Evolutionary conservation across 1,140 invertebrate genomes (phyloP).

Genomic region (Tetragonula clypearis): DNA sequence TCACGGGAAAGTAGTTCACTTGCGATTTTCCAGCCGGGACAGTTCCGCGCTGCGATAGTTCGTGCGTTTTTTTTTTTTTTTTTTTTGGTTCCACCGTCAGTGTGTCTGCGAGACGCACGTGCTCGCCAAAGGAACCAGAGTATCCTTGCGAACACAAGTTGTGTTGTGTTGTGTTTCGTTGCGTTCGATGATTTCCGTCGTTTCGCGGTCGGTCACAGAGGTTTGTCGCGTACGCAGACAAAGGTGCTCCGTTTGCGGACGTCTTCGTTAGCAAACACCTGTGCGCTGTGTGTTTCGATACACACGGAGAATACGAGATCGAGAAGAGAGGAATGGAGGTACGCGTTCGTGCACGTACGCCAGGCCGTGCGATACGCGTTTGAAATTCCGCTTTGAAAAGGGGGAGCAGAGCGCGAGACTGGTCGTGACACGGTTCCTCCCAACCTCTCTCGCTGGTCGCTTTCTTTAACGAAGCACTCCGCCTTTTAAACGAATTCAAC

Average conservation of each 20-base stretch:
- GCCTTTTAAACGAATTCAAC: slow-evolving; percentile 53
- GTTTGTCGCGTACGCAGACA: background rate
- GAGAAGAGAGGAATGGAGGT: background rate
- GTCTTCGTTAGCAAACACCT: background rate
- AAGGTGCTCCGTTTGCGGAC: background rate
- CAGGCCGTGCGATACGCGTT: background rate
- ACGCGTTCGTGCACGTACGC: background rate
- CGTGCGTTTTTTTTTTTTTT: no score
- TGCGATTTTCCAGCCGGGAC: background rate
- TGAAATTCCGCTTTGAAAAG: background rate
- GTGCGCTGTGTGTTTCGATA: no score
- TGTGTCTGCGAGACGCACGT: background rate
- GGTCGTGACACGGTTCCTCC: background rate
- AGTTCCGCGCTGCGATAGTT: background rate
- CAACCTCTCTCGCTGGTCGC: background rate
- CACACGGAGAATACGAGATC: background rate
- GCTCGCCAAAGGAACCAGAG: background rate
- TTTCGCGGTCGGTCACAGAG: background rate
- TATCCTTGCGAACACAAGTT: no score
- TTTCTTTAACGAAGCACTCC: slow-evolving; percentile 27
- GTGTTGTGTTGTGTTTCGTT: background rate
- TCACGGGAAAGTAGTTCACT: background rate
- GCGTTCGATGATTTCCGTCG: background rate
- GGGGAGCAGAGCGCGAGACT: no score
- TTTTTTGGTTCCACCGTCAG: background rate